phyloP scores from a whole-genome alignment of 2,888 invertebrate genomes.

The Hesperia comma region DNA sequence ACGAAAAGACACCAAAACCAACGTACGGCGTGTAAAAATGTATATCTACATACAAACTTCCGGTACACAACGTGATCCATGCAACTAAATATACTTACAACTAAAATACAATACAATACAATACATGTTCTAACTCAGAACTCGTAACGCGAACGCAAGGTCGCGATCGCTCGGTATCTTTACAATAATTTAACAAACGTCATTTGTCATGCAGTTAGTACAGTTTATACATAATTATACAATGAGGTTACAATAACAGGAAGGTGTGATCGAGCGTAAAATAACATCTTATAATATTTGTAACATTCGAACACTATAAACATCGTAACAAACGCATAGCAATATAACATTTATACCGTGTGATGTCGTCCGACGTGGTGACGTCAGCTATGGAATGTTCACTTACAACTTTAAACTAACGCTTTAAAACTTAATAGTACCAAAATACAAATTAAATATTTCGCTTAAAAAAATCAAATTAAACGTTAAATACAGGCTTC shows the following conservation, averaged over 20 bases:
- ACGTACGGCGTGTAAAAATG: slow-evolving; percentile 53
- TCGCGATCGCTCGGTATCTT: slow-evolving; percentile 54
- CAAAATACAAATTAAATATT: slow-evolving; percentile 78
- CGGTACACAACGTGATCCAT: slow-evolving; percentile 37
- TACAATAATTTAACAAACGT: slow-evolving; percentile 58
- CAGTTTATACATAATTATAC: slow-evolving; percentile 47
- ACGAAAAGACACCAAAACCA: slow-evolving; percentile 50
- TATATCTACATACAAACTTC: slow-evolving; percentile 39
- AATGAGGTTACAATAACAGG: slow-evolving; percentile 32
- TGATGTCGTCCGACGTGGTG: slow-evolving; percentile 51
- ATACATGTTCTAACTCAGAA: slow-evolving; percentile 66
- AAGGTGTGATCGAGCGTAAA: slow-evolving; percentile 35
- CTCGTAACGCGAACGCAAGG: slow-evolving; percentile 5
- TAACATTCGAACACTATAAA: slow-evolving; percentile 31
- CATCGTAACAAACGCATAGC: slow-evolving; percentile 40
- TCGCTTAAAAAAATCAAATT: slow-evolving; percentile 60
- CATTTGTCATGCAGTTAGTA: slow-evolving; percentile 78
- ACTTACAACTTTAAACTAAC: slow-evolving; percentile 66
- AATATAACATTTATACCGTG: slow-evolving; percentile 51
- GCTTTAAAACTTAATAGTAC: slow-evolving; percentile 65
- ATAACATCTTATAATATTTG: slow-evolving; percentile 33
- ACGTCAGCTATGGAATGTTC: slow-evolving; percentile 72
- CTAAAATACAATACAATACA: slow-evolving; percentile 45
- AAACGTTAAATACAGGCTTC: slow-evolving; percentile 50
- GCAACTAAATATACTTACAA: slow-evolving; percentile 44